Evolutionary conservation across 2,113 vertebrate genomes (phyloP), one percentile per base, ranked within the genome.

Genomic region (Chloroceryle aenea): DNA sequence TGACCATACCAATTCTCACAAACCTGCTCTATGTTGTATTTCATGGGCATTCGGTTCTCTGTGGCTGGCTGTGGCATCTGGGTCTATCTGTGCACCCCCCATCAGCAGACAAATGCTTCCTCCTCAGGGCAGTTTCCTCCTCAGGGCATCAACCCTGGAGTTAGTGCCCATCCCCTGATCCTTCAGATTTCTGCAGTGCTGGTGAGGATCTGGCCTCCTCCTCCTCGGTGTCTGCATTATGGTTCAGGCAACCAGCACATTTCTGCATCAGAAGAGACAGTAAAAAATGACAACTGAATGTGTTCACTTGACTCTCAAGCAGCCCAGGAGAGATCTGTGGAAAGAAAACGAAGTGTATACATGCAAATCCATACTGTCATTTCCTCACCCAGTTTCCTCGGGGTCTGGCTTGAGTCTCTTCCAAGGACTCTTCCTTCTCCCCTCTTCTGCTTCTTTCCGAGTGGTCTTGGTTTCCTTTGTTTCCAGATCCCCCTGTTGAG

Each of bases 361-460:
- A 5, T 79, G 85, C 74, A 79, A 61, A 96, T 79, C 87, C 62
- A 32, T 50, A 1, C 58, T 79, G 78, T 73, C 74, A 76, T 80
- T 93, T 87, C 91, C 85, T 87, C 81, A 75, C 62, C 40, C 29
- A 4, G 38, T 38, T 89, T 93, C 79, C 80, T 84, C 86, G 59
- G 62, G 93, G n/a, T 68, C 90, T 86, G 79, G 59, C 72, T 84
- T 92, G 90, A 93, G 73, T 83, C 29, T 42, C 19, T 86, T 80
- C 91, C 95, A 81, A 78, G 76, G 68, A 76, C 80, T 95, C n/a
- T 90, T 95, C 89, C 91, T 88, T 90, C 50, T 73, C 52, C 64
- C 61, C 62, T 26, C 50, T 50, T 81, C 81, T 7, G 25, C 62
- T 43, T 73, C 81, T 71, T 82, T 83, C 77, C 0, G 1, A 91